Evolutionary conservation across 92 coral and sea anemone genomes (phyloP).

Genomic region (Porites rus): DNA sequence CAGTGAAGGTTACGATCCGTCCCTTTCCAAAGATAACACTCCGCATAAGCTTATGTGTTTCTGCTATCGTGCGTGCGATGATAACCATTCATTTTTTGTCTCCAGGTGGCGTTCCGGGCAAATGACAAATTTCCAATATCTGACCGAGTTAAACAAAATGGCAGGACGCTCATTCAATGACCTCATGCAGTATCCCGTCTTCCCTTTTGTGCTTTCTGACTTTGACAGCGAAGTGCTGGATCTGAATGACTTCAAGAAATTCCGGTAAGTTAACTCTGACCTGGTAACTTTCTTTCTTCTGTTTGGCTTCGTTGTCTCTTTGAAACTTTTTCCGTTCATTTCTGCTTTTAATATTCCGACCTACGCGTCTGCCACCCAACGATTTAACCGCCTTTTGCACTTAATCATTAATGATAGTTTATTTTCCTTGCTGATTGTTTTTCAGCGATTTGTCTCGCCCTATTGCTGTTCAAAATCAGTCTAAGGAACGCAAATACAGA

Average conservation of each 20-base stretch:
- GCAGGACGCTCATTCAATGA: slow-evolving; percentile 98
- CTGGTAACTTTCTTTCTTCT: not conserved
- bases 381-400: not conserved
- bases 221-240: slow-evolving; percentile 89
- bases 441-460: slow-evolving; percentile 91
- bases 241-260: slow-evolving; percentile 71
- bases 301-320: not conserved
- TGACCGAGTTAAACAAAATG: slow-evolving; percentile 96
- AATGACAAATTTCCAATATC: slow-evolving; percentile 92
- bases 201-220: slow-evolving; percentile 94
- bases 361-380: not conserved
- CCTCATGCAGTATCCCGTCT: slow-evolving; percentile 99
- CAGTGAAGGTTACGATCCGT: too few species aligned
- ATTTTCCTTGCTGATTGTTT: too few species aligned
- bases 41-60: too few species aligned
- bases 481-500: slow-evolving; percentile 80
- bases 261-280: slow-evolving; percentile 62
- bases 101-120: slow-evolving; percentile 92
- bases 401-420: too few species aligned
- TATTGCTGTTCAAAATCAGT: slow-evolving; percentile 91
- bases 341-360: not conserved
- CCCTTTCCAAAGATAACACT: too few species aligned
- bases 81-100: not conserved
- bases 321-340: not conserved
- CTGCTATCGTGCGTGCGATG: too few species aligned